Evolutionary conservation across 2,113 vertebrate genomes (phyloP).

Genomic region (Clinocottus analis): DNA sequence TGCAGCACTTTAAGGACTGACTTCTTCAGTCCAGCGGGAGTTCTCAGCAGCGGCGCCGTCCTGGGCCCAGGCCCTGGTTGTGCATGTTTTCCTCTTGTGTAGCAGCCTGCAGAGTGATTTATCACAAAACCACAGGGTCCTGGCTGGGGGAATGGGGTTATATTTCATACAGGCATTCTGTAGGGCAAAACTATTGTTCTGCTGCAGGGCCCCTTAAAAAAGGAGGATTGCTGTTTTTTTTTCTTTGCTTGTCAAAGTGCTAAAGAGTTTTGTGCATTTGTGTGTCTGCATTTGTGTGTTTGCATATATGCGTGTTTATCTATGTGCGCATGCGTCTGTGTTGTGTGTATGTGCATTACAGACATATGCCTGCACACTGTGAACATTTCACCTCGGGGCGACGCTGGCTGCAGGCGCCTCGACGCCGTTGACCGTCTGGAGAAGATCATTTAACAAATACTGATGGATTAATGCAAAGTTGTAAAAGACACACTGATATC

Average conservation of each 20-base stretch:
- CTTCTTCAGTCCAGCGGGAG: background rate
- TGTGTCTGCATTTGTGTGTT: slow-evolving; percentile 14
- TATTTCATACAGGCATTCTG: slow-evolving; percentile 74
- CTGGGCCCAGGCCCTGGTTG: slow-evolving; percentile 48
- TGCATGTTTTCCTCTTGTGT: slow-evolving; percentile 62
- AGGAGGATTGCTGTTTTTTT: slow-evolving; percentile 9
- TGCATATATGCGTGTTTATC: slow-evolving; percentile 8
- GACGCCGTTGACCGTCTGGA: background rate
- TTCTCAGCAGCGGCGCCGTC: slow-evolving; percentile 5
- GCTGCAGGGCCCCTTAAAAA: slow-evolving; percentile 45
- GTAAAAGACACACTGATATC: background rate
- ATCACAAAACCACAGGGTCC: slow-evolving; percentile 69
- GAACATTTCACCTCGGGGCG: background rate
- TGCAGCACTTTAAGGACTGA: background rate
- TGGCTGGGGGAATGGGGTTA: slow-evolving; percentile 63
- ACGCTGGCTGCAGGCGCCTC: background rate
- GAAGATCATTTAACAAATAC: background rate
- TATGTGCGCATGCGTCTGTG: background rate
- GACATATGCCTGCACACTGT: background rate
- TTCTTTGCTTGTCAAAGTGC: slow-evolving; percentile 10
- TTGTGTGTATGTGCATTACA: background rate
- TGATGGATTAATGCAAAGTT: background rate
- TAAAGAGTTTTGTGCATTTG: slow-evolving; percentile 11
- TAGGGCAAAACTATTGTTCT: slow-evolving; percentile 75
- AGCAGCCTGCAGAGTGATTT: slow-evolving; percentile 53